Evolutionary conservation across 2,888 invertebrate genomes (phyloP), one percentile per base, ranked within the genome.

Genomic region (Xanthorhoe designata): DNA sequence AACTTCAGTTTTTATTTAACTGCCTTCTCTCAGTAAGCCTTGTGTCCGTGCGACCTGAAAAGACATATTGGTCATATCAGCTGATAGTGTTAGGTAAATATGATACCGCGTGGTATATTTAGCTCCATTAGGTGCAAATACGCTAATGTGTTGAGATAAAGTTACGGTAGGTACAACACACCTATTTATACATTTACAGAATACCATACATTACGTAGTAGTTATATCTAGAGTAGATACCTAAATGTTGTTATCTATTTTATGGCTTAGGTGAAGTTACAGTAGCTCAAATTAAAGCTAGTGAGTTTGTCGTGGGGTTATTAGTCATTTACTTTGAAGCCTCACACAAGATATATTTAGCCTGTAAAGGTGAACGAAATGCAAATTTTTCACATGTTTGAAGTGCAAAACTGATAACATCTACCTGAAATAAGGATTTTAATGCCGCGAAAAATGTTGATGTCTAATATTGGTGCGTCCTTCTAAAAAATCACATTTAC

Each of bases 1-100:
- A 89, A 88, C 91, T 87, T 82, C 79, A 80, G 80, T 85, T 86
- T 88, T 85, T 87, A 79, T 80, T 79, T 83, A 80, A 82, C 84
- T 87, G 82, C 70, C 79, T 85, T 79, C 81, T 77, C 72, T 72
- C 78, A 82, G 79, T 84, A 79, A 75, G 76, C 75, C 80, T 79
- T 76, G 73, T 79, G 85, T 79, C 79, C 83, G 79, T 73, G 80
- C 78, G 75, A 88, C 86, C 92, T 92, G 92, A 60, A 89, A 90
- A 82, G 75, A 85, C 74, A 88, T 74, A 79, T 75, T 78, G 77
- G 76, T 86, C 77, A 80, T 82, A 80, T 81, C 75, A 64, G 75
- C 70, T 73, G 81, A 82, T 84, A 85, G 71, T 67, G 69, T 52
- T 78, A 75, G 75, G 78, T 77, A 74, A 69, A 80, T 66, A 67